These are phyloP conservation scores for Belgica antarctica DNA, from an alignment of 2,888 invertebrate genomes.

Conservation along the genomic window DNA sequence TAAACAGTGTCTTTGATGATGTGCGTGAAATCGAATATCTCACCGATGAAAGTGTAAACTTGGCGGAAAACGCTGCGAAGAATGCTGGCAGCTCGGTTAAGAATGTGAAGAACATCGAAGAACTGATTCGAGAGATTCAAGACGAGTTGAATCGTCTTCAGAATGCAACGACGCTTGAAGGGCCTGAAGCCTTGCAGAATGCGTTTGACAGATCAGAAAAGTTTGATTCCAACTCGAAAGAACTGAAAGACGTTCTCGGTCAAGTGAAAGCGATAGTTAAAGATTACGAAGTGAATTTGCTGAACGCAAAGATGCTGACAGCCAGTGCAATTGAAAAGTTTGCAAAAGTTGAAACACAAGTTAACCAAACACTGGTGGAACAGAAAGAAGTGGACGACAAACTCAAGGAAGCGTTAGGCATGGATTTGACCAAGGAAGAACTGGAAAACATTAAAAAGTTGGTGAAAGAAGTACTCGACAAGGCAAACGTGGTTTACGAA, in stretches of 20 bases:
- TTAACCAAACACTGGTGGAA: not conserved
- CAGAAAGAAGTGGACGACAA: conserved; percentile 1
- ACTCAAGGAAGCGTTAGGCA: not conserved
- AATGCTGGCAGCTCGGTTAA: not conserved
- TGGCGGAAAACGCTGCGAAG: not conserved
- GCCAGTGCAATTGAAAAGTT: conserved; percentile 16
- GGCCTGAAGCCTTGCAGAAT: conserved; percentile 38
- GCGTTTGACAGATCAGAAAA: conserved; percentile 42
- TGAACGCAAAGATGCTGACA: conserved; percentile 21
- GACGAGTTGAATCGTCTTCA: conserved; percentile 18
- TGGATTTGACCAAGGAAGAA: not conserved
- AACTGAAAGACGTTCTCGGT: conserved; percentile 21
- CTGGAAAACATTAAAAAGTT: conserved; percentile 30
- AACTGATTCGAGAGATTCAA: not conserved
- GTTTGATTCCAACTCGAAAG: conserved; percentile 11
- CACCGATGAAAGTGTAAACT: not conserved
- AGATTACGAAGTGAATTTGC: conserved; percentile 27
- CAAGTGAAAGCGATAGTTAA: conserved; percentile 3
- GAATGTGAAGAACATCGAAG: not conserved
- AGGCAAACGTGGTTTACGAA: conserved; percentile 34
- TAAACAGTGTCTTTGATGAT: conserved; percentile 17
- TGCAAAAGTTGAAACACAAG: not conserved
- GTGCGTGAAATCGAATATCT: not conserved
- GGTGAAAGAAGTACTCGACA: not conserved
- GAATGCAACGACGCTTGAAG: conserved; percentile 18